Conservation (phyloP, 2,888 invertebrate species). For the Cyrtodaria siliqua region DNA sequence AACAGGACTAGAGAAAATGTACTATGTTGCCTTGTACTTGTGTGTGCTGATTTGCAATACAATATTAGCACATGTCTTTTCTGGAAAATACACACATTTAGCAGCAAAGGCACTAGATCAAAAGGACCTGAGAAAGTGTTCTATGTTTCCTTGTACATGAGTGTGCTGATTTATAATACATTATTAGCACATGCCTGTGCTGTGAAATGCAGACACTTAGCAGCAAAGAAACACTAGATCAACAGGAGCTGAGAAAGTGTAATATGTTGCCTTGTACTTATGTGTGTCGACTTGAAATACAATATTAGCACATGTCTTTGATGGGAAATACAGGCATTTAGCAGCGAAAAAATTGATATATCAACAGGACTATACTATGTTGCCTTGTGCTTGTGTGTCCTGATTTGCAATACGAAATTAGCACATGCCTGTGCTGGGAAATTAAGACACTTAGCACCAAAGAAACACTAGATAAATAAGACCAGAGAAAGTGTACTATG, state of each 20-base stretch:
- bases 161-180: conserved; percentile 17
- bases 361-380: background rate
- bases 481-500: background rate
- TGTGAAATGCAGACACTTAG: conserved; percentile 1
- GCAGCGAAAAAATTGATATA: background rate
- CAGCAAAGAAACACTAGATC: background rate
- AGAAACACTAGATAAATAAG: background rate
- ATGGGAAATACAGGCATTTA: conserved; percentile 15
- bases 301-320: conserved; percentile 37
- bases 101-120: background rate
- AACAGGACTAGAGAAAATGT: background rate
- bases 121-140: background rate
- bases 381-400: conserved; percentile 7
- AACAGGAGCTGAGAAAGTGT: background rate
- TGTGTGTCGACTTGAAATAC: conserved; percentile 11
- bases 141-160: conserved; percentile 16
- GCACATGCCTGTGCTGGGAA: conserved; percentile 26
- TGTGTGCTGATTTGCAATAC: conserved; percentile 10
- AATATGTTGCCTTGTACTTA: conserved; percentile 18
- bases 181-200: conserved; percentile 39
- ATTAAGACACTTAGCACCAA: background rate
- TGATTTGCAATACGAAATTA: conserved; percentile 14
- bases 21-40: conserved; percentile 17
- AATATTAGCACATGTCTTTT: conserved; percentile 14
- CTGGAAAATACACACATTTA: conserved; percentile 1